phyloP scores from a whole-genome alignment of 2,888 invertebrate genomes.

The Mycalesis mineus region DNA sequence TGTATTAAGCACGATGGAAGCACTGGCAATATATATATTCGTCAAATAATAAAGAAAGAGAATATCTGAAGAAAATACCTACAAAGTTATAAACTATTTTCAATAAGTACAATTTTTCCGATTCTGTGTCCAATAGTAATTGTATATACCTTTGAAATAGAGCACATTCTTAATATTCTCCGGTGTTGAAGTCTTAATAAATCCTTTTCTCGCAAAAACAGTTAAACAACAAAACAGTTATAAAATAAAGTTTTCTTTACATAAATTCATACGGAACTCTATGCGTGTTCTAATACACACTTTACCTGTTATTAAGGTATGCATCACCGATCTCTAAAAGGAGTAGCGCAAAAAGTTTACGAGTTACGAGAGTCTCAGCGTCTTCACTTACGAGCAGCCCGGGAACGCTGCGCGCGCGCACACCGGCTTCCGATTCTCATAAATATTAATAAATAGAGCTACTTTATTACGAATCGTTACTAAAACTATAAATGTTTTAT shows the following conservation, averaged over 20 bases:
- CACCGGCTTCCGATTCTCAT: background rate
- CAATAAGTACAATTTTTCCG: too few relatives aligned
- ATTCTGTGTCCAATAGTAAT: too few relatives aligned
- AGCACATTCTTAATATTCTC: too few relatives aligned
- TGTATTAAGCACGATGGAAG: too few relatives aligned
- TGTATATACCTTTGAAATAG: too few relatives aligned
- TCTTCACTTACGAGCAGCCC: conserved; percentile 19
- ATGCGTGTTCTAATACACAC: background rate
- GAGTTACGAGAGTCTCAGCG: conserved; percentile 37
- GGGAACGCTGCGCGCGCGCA: conserved; percentile 28
- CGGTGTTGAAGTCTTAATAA: too few relatives aligned
- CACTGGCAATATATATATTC: too few relatives aligned
- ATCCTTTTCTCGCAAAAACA: too few relatives aligned
- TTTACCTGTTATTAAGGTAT: background rate
- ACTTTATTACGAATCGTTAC: background rate
- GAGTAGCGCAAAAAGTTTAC: conserved; percentile 21
- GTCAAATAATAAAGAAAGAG: too few relatives aligned
- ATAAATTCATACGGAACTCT: background rate
- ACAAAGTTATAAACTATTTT: too few relatives aligned
- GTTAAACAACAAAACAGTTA: background rate
- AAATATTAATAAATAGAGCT: background rate
- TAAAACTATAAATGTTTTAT: background rate
- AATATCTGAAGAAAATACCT: too few relatives aligned
- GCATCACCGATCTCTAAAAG: conserved; percentile 20
- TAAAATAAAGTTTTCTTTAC: background rate